Conservation (phyloP, 2,888 invertebrate genomes). For the Brachypterus glaber region DNA sequence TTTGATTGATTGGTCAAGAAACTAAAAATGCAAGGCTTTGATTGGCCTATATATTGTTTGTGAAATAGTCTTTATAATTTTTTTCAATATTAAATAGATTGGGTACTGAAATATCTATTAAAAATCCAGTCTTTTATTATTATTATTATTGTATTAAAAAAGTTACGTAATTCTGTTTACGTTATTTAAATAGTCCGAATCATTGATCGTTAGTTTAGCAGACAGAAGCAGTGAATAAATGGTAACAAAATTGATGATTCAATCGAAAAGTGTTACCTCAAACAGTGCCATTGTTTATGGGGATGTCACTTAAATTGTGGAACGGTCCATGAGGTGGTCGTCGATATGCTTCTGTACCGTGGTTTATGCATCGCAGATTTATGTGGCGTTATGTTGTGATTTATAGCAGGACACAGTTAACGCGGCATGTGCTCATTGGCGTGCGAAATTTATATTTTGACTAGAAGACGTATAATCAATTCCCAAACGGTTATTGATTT, state of each 20-base stretch:
- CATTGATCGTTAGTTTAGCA: too few relatives aligned
- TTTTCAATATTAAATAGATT: too few relatives aligned
- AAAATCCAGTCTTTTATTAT: too few relatives aligned
- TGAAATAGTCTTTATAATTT: too few relatives aligned
- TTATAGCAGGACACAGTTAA: not conserved
- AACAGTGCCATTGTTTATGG: slow-evolving; percentile 33
- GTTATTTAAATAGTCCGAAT: too few relatives aligned
- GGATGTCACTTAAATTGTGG: slow-evolving; percentile 31
- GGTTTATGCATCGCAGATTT: slow-evolving; percentile 30
- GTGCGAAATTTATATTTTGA: not conserved
- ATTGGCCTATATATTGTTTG: too few relatives aligned
- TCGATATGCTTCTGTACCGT: slow-evolving; percentile 32
- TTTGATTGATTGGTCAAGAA: too few relatives aligned
- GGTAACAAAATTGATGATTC: slow-evolving; percentile 32
- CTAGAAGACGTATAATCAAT: slow-evolving; percentile 21
- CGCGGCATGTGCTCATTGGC: not conserved
- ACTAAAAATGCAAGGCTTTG: too few relatives aligned
- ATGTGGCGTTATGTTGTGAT: slow-evolving; percentile 7
- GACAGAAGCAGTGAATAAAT: not conserved
- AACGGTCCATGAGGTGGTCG: slow-evolving; percentile 31
- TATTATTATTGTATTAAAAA: too few relatives aligned
- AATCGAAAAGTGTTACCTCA: slow-evolving; percentile 34
- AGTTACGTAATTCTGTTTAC: too few relatives aligned
- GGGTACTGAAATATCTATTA: too few relatives aligned
- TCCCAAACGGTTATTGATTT: too few relatives aligned